These are phyloP conservation scores for Tragopan temminckii DNA, from an alignment of 2,797 vertebrate genomes.

Conservation along the genomic window DNA sequence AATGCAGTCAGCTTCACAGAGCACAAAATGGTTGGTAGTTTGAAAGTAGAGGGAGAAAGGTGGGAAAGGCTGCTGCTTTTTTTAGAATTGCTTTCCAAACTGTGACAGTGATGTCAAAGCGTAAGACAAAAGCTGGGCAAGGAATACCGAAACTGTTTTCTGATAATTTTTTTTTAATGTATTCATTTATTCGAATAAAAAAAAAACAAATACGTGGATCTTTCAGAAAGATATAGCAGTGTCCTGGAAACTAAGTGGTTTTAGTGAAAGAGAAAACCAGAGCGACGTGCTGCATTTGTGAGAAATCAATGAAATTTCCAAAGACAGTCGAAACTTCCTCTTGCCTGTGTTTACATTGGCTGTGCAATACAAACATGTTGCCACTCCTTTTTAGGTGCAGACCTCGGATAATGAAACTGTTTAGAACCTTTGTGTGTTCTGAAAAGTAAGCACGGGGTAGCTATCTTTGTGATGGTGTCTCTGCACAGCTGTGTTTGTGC, in stretches of 20 bases:
- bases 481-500: neutral
- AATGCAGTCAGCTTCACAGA: neutral
- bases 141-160: neutral
- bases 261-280: neutral
- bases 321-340: neutral
- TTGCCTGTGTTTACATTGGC: fast-evolving
- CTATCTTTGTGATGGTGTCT: neutral
- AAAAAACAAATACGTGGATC: neutral
- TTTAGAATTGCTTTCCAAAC: neutral
- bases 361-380: neutral
- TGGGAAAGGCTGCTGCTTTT: fast-evolving
- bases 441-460: neutral
- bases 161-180: neutral
- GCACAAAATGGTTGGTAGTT: neutral
- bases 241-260: slow-evolving; percentile 11
- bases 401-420: neutral
- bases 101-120: neutral
- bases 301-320: neutral
- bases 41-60: fast-evolving
- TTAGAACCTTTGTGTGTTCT: neutral
- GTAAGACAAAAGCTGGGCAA: neutral
- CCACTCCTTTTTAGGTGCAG: neutral
- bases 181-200: neutral
- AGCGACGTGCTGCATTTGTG: neutral
- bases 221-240: neutral